A percentile compares a stretch with the other conserved stretches of the same genome.
Conservation (phyloP, 1,140 invertebrate species). For the Drosophila repletoides region DNA sequence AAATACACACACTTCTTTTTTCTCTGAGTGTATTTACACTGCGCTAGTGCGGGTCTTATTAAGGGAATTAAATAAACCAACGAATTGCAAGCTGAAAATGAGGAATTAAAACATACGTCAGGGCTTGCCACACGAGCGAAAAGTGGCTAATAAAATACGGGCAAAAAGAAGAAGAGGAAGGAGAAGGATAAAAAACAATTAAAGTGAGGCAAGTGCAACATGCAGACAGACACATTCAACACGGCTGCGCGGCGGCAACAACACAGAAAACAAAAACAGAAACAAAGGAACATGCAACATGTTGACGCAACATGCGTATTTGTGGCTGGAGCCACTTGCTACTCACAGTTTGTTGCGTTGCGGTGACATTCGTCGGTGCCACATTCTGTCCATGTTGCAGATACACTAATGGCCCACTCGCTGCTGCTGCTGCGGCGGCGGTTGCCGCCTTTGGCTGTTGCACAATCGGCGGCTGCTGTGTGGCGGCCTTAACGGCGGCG, state of each 20-base stretch:
- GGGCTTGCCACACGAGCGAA: neutral
- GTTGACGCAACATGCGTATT: slow-evolving; percentile 57
- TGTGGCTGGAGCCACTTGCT: slow-evolving; percentile 33
- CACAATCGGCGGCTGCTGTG: slow-evolving; percentile 59
- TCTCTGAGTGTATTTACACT: slow-evolving; percentile 10
- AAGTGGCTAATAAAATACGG: slow-evolving; percentile 69
- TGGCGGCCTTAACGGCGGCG: slow-evolving; percentile 32
- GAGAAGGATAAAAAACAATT: too few species aligned
- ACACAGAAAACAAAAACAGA: slow-evolving; percentile 7
- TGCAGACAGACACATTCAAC: too few species aligned
- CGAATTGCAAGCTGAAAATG: neutral
- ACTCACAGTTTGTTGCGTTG: slow-evolving; percentile 81
- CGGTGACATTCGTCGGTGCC: slow-evolving; percentile 61
- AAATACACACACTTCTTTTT: too few species aligned
- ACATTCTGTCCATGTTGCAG: slow-evolving; percentile 76
- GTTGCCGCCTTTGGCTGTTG: slow-evolving; percentile 70
- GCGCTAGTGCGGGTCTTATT: slow-evolving; percentile 10
- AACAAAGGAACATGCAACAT: slow-evolving; percentile 62
- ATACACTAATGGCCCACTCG: slow-evolving; percentile 75
- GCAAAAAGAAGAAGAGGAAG: too few species aligned
- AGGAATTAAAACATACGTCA: slow-evolving; percentile 38
- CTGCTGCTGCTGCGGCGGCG: neutral
- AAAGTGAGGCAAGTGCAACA: too few species aligned
- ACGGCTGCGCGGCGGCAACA: slow-evolving; percentile 31
- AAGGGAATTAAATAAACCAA: neutral